phyloP scores from a whole-genome alignment of 64 coral and sea anemone genomes.

The Stichodactyla mertensii region DNA sequence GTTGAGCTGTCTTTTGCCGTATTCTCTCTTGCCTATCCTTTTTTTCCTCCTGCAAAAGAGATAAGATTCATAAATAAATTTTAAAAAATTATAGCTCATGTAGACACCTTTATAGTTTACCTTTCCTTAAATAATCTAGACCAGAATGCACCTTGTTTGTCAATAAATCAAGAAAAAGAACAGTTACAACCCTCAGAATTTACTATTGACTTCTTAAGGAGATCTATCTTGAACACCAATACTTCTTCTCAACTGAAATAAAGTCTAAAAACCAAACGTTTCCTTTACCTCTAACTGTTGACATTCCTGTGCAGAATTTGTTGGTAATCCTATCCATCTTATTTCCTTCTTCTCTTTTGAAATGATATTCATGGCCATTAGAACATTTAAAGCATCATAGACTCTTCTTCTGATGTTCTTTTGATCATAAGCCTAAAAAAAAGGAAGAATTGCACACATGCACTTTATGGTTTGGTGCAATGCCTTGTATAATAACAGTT shows the following conservation, averaged over 20 bases:
- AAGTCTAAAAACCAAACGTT: background rate
- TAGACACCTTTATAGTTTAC: no score
- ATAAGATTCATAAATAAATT: background rate
- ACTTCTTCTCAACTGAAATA: background rate
- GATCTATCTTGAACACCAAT: background rate
- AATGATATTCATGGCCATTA: conserved; percentile 99
- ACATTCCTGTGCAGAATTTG: conserved; percentile 98
- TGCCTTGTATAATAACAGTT: no score
- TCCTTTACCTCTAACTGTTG: conserved; percentile 87
- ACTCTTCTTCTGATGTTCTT: conserved; percentile 98
- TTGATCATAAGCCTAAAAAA: conserved; percentile 88
- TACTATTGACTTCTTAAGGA: no score
- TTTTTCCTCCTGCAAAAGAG: conserved; percentile 63
- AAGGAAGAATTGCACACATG: no score
- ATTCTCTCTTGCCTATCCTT: conserved; percentile 85
- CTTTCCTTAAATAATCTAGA: no score
- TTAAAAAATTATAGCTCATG: background rate
- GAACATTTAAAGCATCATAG: conserved; percentile 96
- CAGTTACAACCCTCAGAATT: no score
- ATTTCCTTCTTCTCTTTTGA: conserved; percentile 99
- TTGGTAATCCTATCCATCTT: conserved; percentile 95
- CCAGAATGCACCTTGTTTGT: no score
- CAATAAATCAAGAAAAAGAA: no score
- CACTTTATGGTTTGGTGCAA: no score
- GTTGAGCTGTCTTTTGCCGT: conserved; percentile 91